Base-by-base conservation (phyloP, 35 echinoderm and acorn worm genomes). In the Anneissia japonica region DNA sequence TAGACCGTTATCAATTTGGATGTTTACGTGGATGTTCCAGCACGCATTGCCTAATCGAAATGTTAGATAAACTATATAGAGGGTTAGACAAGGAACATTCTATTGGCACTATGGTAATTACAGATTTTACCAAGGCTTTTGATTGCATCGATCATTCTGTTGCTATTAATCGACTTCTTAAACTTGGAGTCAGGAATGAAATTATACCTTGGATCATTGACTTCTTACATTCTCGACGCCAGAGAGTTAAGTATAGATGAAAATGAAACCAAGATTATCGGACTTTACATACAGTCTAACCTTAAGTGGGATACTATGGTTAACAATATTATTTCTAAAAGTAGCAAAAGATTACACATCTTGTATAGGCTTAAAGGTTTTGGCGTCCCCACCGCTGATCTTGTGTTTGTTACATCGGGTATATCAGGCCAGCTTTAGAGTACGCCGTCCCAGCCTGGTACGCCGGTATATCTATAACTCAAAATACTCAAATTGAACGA, bases 381-480 rank as follows among this genome's bases (percentile, higher is more conserved):
- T 74, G 39, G 55, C 3, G 75, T 91, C 16, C 36, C 46, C 2
- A 0, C 46, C 11, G 32, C 78, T 1, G 88, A 90, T 29, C 75
- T 90, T 30, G 56, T 77, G 26, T 23, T 64, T 4, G 82, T 90
- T 85, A 77, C 32, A 75, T 40, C 32, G 56, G 40, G 36, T 91
- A 80, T 38, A 35, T 91, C 29, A 74, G 89, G 32, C 89, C 83
- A 13, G 31, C 80, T 34, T 31, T 81, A 21, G 89, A 91, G 73
- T 91, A 86, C 56, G 74, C 36, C 36, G 83, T 38, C 35, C 72
- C 46, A 0, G 82, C 85, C 21, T 90, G 88, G 88, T 81, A 90
- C 64, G 46, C 88, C 4, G 74, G 88, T 51, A 31, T 90, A 30
- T 85, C 82, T 0, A 14, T 3, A 26, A 84, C 19, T 12, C 73